Percentiles rank a stretch among this genome's conserved stretches.
Evolutionary conservation across 2,113 vertebrate genomes (phyloP).

Genomic region (Rhinoderma darwinii): DNA sequence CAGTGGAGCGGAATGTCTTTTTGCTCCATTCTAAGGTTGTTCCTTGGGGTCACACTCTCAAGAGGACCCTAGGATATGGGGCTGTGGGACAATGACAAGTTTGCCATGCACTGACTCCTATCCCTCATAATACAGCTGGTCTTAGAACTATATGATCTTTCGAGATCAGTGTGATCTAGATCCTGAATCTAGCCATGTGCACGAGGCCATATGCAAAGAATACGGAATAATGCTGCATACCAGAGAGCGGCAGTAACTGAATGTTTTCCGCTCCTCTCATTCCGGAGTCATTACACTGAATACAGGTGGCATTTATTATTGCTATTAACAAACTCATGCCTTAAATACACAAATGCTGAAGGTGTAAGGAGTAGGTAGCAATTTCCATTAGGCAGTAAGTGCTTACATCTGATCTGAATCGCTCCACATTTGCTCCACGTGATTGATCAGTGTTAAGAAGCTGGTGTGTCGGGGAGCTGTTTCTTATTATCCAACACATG

Average conservation of each 20-base stretch:
- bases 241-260: not conserved
- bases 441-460: slow-evolving; percentile 44
- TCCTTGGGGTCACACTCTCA: not conserved
- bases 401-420: slow-evolving; percentile 48
- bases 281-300: not conserved
- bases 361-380: slow-evolving; percentile 49
- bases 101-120: not conserved
- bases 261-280: not conserved
- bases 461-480: slow-evolving; percentile 48
- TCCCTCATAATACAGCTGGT: not conserved
- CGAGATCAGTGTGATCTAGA: not conserved
- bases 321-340: slow-evolving; percentile 18
- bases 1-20: not conserved
- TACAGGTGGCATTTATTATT: slow-evolving; percentile 32
- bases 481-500: slow-evolving; percentile 62
- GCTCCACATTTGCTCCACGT: slow-evolving; percentile 5
- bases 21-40: not conserved
- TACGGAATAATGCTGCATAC: not conserved
- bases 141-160: not conserved
- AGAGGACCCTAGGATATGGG: not conserved
- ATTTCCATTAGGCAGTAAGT: slow-evolving; percentile 51
- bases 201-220: not conserved
- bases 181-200: not conserved
- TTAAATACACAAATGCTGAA: slow-evolving; percentile 10
- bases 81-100: not conserved